Evolutionary conservation across 2,113 vertebrate genomes (phyloP).

Genomic region (Antechinus stuartii): DNA sequence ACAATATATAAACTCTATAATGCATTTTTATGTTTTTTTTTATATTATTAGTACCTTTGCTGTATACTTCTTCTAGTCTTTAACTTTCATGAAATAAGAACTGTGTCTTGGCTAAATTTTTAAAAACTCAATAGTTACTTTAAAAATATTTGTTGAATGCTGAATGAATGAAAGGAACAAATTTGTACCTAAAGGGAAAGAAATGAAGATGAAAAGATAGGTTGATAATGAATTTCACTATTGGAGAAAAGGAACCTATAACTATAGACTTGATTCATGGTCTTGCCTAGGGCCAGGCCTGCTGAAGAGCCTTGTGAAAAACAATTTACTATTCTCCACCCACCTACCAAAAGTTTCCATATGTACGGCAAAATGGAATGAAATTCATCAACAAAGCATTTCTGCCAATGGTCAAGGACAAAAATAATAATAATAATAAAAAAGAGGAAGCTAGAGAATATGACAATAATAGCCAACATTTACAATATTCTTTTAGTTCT

Average conservation of each 20-base stretch:
- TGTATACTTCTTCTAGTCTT: not conserved
- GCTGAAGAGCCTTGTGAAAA: not conserved
- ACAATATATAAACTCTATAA: not conserved
- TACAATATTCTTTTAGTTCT: not conserved
- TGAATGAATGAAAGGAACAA: not conserved
- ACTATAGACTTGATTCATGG: not conserved
- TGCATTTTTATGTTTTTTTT: not conserved
- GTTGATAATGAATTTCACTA: not conserved
- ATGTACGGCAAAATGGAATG: not conserved
- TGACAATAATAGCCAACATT: not conserved
- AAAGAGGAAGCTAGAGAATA: not conserved
- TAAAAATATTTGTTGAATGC: not conserved
- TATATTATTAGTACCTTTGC: not conserved
- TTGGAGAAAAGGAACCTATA: not conserved
- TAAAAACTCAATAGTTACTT: not conserved
- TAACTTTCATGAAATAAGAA: not conserved
- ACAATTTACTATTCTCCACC: not conserved
- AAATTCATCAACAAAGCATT: not conserved
- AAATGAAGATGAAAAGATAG: not conserved
- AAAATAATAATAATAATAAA: conserved; percentile 7
- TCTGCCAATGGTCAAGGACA: not conserved
- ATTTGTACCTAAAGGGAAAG: not conserved
- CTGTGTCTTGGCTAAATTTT: not conserved
- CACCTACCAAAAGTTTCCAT: conserved; percentile 6
- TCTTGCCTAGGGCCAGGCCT: not conserved